Evolutionary conservation across 2,113 vertebrate species (phyloP), one percentile per base, ranked within the genome.

Genomic region (Phylloscopus trochiloides): DNA sequence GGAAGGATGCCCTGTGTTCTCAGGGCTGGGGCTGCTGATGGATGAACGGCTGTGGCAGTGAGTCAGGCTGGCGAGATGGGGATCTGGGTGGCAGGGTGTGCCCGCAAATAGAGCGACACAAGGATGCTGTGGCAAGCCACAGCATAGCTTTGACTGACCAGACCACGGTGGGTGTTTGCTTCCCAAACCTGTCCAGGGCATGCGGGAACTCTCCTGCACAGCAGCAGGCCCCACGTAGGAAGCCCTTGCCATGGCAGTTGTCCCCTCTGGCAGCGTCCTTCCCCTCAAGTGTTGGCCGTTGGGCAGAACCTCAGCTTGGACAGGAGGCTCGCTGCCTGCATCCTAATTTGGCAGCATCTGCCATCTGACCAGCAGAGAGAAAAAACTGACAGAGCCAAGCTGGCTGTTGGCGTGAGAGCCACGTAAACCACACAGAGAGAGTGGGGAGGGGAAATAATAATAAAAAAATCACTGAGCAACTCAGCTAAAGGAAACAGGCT

Each of bases 311-410:
- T 8, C 4, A 3, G 45, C 71, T 74, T 15, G 58, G 92, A 91
- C 81, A 91, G 55, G 17, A 90, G 87, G 52, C 62, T 90, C 0
- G 0, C 40, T 28, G 72, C 72, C 73, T 83, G 81, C 54, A 93
- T 91, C 95, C 95, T 91, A 92, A 94, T 90, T 94, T 92, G 82
- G 78, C 78, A 92, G 91, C 88, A 77, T 86, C 91, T 91, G 80
- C 75, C 89, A 91, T 72, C 47, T 84, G 73, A 95, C 90, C 83
- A 1, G 61, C 63, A 66, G 63, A 90, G 74, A 77, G 71, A 29
- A 85, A 90, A 86, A 90, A 76, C 65, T 70, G 83, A 96, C 51
- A 61, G 45, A 88, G 72, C 55, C 68, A 86, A 94, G 88, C 72
- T 0, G 9, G 42, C 67, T 40, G 14, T 77, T 92, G 81, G 85